Conservation (phyloP, 2,113 vertebrate genomes). For the Empidonax traillii region DNA sequence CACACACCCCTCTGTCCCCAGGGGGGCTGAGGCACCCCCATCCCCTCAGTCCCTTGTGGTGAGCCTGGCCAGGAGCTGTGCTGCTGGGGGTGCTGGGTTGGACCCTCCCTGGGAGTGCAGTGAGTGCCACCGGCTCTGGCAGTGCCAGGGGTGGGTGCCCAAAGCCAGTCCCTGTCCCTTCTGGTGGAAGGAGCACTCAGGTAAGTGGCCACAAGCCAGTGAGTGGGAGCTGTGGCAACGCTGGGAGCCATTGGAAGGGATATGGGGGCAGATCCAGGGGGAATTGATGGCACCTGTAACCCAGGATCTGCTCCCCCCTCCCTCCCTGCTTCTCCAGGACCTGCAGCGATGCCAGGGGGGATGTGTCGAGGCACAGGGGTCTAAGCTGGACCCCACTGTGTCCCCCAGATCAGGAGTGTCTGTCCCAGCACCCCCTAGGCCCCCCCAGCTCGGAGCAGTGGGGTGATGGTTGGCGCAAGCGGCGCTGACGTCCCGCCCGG, state of each 20-base stretch:
- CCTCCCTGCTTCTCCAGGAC: not conserved
- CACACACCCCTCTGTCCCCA: not conserved
- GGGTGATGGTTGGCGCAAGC: constrained; percentile 5
- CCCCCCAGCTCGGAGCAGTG: not conserved
- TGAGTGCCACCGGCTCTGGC: not conserved
- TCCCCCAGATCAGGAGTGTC: not conserved
- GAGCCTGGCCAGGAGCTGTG: not conserved
- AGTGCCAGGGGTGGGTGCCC: not conserved
- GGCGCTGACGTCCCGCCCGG: constrained; percentile 19
- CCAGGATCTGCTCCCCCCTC: not conserved
- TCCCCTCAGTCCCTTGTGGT: not conserved
- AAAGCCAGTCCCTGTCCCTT: not conserved
- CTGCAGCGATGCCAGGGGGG: not conserved
- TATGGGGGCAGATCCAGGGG: fast-evolving
- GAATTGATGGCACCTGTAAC: fast-evolving
- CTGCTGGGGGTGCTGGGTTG: not conserved
- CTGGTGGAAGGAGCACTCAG: fast-evolving
- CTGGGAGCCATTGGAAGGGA: fast-evolving
- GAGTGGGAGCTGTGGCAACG: fast-evolving
- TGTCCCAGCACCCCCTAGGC: fast-evolving
- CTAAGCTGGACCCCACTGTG: fast-evolving
- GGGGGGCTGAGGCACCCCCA: not conserved
- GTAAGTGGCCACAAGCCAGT: not conserved
- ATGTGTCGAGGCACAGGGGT: not conserved
- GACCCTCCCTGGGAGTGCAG: fast-evolving